phyloP scores from a whole-genome alignment of 1,140 invertebrate genomes.

The Aphelenchoides besseyi region DNA sequence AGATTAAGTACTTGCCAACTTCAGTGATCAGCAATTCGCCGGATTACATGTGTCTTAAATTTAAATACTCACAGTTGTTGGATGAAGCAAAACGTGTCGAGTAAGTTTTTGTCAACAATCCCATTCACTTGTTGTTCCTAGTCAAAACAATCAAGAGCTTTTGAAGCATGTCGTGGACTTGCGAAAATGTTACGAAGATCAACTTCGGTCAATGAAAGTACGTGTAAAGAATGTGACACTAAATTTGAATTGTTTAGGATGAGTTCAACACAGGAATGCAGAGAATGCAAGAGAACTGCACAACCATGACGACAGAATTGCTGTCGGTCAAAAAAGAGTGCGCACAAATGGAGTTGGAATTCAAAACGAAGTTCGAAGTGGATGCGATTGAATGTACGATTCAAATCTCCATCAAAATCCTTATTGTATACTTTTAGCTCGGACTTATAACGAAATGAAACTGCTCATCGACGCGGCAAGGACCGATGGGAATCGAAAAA shows the following conservation, averaged over 20 bases:
- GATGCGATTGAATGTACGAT: conserved; percentile 23
- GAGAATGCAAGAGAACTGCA: conserved; percentile 41
- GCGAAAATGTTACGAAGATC: conserved; percentile 31
- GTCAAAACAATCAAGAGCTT: conserved; percentile 37
- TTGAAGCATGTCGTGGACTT: conserved; percentile 27
- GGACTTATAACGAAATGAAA: conserved; percentile 21
- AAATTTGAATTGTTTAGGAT: conserved; percentile 26
- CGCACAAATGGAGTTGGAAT: conserved; percentile 45
- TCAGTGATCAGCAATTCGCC: conserved; percentile 35
- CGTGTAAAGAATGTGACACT: not conserved
- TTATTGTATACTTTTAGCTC: conserved; percentile 21
- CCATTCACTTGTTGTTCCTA: conserved; percentile 23
- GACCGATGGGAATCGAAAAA: not conserved
- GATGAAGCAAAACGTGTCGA: conserved; percentile 31
- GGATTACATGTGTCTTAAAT: conserved; percentile 37
- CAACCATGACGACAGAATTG: conserved; percentile 31
- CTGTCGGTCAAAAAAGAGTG: conserved; percentile 42
- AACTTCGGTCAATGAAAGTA: conserved; percentile 35
- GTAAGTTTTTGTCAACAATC: conserved; percentile 16
- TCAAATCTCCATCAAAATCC: not conserved
- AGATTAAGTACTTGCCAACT: conserved; percentile 42
- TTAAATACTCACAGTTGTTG: conserved; percentile 31
- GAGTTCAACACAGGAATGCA: conserved; percentile 34
- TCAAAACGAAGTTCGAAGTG: conserved; percentile 35
- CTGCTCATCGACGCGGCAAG: conserved; percentile 17